Evolutionary conservation across 2,113 vertebrate genomes (phyloP).

Genomic region (Poeciliopsis prolifica): DNA sequence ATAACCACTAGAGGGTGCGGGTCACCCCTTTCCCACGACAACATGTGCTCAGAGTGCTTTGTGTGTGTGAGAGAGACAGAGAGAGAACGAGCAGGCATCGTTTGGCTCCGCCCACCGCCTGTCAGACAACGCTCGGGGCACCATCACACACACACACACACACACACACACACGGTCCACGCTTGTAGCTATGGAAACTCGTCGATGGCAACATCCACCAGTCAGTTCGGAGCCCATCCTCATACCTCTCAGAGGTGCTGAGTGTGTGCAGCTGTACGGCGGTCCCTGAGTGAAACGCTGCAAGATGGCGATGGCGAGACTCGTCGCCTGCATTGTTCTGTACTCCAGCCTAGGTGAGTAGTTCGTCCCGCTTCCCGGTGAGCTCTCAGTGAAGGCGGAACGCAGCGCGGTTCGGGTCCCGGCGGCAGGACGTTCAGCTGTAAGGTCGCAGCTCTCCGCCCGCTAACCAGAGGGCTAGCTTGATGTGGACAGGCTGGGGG

Average conservation of each 20-base stretch:
- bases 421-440: constrained; percentile 24
- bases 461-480: constrained; percentile 47
- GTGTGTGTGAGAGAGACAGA: not conserved
- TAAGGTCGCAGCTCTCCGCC: not conserved
- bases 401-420: constrained; percentile 6
- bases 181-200: constrained; percentile 81
- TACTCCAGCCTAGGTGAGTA: constrained; percentile 73
- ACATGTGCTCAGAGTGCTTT: not conserved
- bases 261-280: constrained; percentile 50
- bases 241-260: constrained; percentile 68
- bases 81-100: not conserved
- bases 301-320: constrained; percentile 80
- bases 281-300: constrained; percentile 47
- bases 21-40: constrained; percentile 19
- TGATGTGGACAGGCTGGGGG: constrained; percentile 12
- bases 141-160: fast-evolving
- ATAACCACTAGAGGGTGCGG: constrained; percentile 32
- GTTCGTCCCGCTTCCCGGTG: not conserved
- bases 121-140: constrained; percentile 48
- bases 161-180: fast-evolving
- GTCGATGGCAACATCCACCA: constrained; percentile 79
- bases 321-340: constrained; percentile 59
- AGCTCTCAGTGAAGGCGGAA: not conserved
- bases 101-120: constrained; percentile 43
- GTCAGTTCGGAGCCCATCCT: constrained; percentile 57